Conservation (phyloP, 2,797 vertebrate genomes). For the Hyperoplus immaculatus region DNA sequence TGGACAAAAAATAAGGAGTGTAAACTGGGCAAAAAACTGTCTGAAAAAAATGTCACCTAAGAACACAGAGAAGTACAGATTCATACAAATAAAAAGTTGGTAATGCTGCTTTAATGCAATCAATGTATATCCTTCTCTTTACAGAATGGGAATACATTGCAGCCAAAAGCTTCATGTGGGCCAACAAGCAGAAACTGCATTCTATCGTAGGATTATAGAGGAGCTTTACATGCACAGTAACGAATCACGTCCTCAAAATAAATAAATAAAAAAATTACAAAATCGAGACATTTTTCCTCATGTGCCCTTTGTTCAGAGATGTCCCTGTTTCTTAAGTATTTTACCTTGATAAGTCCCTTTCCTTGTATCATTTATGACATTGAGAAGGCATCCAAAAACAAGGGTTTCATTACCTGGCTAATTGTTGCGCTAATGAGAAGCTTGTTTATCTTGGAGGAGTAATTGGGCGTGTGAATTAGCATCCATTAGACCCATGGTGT, state of each 20-base stretch:
- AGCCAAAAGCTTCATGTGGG: background rate
- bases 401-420: constrained; percentile 82
- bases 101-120: background rate
- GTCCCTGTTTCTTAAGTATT: constrained; percentile 59
- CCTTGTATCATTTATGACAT: constrained; percentile 65
- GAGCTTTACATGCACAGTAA: background rate
- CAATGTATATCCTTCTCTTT: background rate
- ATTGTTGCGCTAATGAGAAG: constrained; percentile 80
- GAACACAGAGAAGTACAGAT: background rate
- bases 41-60: background rate
- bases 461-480: constrained; percentile 85
- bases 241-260: constrained; percentile 8
- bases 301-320: constrained; percentile 58
- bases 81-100: background rate
- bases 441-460: constrained; percentile 86
- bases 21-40: background rate
- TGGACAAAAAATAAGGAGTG: constrained; percentile 6
- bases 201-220: background rate
- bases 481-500: constrained; percentile 76
- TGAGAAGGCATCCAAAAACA: constrained; percentile 78
- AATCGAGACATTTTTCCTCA: constrained; percentile 36
- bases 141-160: background rate
- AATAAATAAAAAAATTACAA: background rate
- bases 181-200: background rate
- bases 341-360: constrained; percentile 59